Percentiles rank a stretch among this genome's conserved stretches.
These are phyloP conservation scores for Pteronotus mesoamericanus DNA, from an alignment of 2,797 vertebrate species.

Conservation along the genomic window DNA sequence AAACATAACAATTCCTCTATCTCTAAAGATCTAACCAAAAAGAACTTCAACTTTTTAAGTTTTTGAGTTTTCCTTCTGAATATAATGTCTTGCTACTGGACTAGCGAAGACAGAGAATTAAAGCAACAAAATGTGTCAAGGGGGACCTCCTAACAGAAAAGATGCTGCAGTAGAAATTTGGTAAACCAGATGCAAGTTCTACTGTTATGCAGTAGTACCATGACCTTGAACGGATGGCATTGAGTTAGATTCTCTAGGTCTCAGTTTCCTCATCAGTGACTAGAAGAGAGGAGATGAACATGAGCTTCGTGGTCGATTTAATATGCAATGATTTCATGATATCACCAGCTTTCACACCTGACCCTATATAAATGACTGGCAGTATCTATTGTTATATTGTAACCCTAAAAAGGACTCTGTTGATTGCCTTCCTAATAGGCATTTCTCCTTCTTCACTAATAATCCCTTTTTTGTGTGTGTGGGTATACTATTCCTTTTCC, in stretches of 20 bases:
- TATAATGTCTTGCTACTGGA: neutral
- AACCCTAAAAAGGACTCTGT: neutral
- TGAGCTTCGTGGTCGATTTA: neutral
- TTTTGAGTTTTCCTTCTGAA: neutral
- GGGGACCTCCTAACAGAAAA: neutral
- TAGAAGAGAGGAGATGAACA: neutral
- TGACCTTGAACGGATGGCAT: neutral
- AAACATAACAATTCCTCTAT: neutral
- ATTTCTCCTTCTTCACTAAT: neutral
- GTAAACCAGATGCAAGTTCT: neutral
- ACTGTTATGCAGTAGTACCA: neutral
- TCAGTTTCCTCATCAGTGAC: neutral
- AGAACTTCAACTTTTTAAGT: neutral
- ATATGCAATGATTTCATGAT: neutral
- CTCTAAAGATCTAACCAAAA: neutral
- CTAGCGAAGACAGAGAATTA: neutral
- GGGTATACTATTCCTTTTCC: neutral
- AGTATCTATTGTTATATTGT: neutral
- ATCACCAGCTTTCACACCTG: neutral
- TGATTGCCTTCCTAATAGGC: neutral
- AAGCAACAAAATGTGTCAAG: neutral
- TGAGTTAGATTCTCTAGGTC: neutral
- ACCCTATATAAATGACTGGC: neutral
- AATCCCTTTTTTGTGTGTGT: neutral
- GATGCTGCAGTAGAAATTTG: neutral